Evolutionary conservation across 2,797 vertebrate genomes (phyloP).

Genomic region (Borostomias antarcticus): DNA sequence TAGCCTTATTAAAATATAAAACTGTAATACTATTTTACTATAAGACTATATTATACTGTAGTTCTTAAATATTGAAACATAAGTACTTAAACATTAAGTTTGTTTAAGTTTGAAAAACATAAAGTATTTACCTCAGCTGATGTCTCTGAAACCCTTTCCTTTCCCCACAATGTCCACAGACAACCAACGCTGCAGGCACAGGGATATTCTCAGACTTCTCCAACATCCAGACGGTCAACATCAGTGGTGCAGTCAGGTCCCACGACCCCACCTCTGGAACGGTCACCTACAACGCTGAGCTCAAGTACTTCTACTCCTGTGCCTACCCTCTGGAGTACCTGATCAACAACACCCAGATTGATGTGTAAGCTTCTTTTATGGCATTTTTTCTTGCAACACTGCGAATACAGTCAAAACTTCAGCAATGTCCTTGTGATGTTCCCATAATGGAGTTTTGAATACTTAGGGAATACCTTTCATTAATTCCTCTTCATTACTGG

Average conservation of each 20-base stretch:
- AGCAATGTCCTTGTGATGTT: no score
- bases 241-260: slow-evolving; percentile 70
- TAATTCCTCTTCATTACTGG: no score
- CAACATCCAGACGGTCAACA: slow-evolving; percentile 70
- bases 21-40: no score
- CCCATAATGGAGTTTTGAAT: no score
- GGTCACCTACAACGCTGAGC: slow-evolving; percentile 70
- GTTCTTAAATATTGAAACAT: no score
- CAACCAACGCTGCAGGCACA: slow-evolving; percentile 56
- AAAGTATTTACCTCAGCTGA: neutral
- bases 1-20: no score
- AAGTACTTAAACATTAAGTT: no score
- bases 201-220: slow-evolving; percentile 74
- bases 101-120: no score
- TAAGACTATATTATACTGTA: no score
- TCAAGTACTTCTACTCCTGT: slow-evolving; percentile 77
- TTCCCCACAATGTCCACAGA: slow-evolving; percentile 49
- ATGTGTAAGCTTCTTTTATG: slow-evolving; percentile 66
- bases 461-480: no score
- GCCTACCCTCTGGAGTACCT: slow-evolving; percentile 76
- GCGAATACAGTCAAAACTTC: neutral
- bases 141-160: neutral
- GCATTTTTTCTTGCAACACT: neutral
- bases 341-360: slow-evolving; percentile 73
- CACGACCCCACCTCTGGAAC: slow-evolving; percentile 59